phyloP scores from a whole-genome alignment of 2,113 vertebrate genomes.

The Aptenodytes forsteri region DNA sequence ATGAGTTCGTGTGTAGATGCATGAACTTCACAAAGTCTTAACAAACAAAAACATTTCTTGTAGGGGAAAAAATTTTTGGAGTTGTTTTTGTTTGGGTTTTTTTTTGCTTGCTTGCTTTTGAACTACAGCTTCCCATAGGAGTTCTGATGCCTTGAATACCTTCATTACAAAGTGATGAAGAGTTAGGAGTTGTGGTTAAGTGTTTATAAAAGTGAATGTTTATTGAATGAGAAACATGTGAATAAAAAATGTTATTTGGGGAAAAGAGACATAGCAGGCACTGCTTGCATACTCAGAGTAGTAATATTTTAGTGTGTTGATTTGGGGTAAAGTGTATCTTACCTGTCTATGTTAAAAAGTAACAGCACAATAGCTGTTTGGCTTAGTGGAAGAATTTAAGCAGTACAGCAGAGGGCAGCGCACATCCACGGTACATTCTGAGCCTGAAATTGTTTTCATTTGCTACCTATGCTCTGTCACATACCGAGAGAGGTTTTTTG shows the following conservation, averaged over 20 bases:
- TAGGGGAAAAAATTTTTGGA: neutral
- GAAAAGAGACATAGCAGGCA: neutral
- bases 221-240: neutral
- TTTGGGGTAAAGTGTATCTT: neutral
- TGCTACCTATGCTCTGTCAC: neutral
- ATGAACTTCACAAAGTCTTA: neutral
- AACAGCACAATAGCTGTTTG: neutral
- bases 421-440: neutral
- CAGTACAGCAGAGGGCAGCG: conserved; percentile 69
- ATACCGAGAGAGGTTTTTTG: neutral
- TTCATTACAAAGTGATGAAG: neutral
- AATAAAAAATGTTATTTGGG: neutral
- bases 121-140: neutral
- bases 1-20: neutral
- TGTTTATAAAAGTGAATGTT: neutral
- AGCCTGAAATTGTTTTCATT: neutral
- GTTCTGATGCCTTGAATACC: neutral
- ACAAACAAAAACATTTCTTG: neutral
- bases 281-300: neutral
- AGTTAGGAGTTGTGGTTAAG: neutral
- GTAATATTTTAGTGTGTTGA: neutral
- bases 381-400: neutral
- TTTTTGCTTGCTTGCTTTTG: neutral
- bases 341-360: neutral
- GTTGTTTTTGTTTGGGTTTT: neutral